Evolutionary conservation across 2,888 invertebrate species (phyloP).

Genomic region (Brachyopa scutellaris): DNA sequence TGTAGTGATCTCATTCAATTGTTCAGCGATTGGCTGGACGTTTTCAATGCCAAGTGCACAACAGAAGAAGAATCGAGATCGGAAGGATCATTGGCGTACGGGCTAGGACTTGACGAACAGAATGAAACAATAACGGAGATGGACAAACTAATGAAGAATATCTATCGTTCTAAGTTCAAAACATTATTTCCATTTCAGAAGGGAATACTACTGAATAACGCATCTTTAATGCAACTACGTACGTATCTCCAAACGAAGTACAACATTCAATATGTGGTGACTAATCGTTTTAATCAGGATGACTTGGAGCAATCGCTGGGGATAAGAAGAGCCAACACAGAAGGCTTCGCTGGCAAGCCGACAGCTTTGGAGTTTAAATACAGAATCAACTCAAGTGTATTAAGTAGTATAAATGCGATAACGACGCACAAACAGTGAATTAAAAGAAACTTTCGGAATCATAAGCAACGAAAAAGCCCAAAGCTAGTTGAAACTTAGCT

Average conservation of each 20-base stretch:
- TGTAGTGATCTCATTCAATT: slow-evolving; percentile 41
- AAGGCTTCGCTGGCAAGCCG: not conserved
- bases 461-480: too few relatives aligned
- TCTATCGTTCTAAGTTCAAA: not conserved
- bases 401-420: not conserved
- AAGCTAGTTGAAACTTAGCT: too few relatives aligned
- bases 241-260: slow-evolving; percentile 6
- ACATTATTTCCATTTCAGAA: slow-evolving; percentile 1
- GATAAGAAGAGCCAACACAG: slow-evolving; percentile 7
- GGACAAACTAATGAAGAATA: not conserved
- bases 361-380: slow-evolving; percentile 35
- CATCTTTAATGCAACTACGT: slow-evolving; percentile 4
- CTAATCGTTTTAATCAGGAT: slow-evolving; percentile 30
- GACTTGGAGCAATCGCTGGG: slow-evolving; percentile 17
- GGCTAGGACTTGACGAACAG: slow-evolving; percentile 10
- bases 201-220: slow-evolving; percentile 27
- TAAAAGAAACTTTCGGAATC: too few relatives aligned
- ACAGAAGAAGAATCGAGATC: not conserved
- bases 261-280: not conserved
- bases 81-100: slow-evolving; percentile 1
- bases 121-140: slow-evolving; percentile 8
- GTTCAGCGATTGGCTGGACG: slow-evolving; percentile 24
- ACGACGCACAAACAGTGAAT: too few relatives aligned
- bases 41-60: slow-evolving; percentile 27
- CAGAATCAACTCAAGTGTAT: not conserved